Conservation (phyloP, 2,113 vertebrate species). For the Leucopsar rothschildi region DNA sequence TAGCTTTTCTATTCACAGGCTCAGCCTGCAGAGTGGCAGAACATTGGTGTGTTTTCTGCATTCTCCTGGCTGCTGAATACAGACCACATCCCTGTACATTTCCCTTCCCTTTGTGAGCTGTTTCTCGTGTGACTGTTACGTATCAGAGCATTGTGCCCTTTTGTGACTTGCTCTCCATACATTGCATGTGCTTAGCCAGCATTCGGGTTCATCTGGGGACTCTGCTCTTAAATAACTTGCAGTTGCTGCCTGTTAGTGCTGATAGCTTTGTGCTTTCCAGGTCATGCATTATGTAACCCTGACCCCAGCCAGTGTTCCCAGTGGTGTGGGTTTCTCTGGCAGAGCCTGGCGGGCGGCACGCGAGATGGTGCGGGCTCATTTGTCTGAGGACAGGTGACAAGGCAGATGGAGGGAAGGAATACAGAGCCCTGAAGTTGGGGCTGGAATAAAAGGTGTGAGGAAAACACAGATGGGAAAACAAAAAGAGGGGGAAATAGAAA, state of each 20-base stretch:
- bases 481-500: background rate
- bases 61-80: background rate
- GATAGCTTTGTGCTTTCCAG: slow-evolving; percentile 10
- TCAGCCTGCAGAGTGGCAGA: background rate
- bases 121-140: background rate
- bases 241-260: background rate
- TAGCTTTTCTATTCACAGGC: background rate
- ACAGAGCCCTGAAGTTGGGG: background rate
- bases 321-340: background rate
- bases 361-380: rapidly evolving
- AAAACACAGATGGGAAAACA: slow-evolving; percentile 11
- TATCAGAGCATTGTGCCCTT: background rate
- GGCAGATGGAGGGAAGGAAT: background rate
- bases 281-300: background rate
- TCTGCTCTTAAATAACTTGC: slow-evolving; percentile 3
- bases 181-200: background rate
- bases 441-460: background rate
- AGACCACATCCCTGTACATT: background rate
- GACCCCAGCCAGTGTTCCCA: background rate
- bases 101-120: background rate
- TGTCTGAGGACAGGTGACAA: background rate
- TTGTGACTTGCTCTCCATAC: background rate
- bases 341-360: background rate
- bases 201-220: background rate
- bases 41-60: background rate